Evolutionary conservation across 1,140 invertebrate genomes (phyloP), one percentile per base, ranked within the genome.

Genomic region (Lutraria rhynchaena): DNA sequence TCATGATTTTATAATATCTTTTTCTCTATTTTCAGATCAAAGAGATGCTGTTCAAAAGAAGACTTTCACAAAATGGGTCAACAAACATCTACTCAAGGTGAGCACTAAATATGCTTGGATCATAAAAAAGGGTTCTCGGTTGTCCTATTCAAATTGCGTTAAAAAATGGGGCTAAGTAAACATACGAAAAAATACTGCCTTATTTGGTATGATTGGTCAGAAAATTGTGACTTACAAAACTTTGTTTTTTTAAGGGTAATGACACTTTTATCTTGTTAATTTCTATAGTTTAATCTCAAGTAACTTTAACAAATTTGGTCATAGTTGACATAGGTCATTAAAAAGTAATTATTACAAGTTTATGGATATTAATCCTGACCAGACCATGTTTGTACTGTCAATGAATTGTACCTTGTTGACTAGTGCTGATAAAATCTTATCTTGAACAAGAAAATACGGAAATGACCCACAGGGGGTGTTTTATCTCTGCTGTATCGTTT

Each of bases 51-150:
- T 99, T 91, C 99, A 99, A 94, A 99, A 99, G 95, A 99, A 99
- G 94, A 99, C 99, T 86, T 99, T 99, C 94, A 99, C 98, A 88
- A 99, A 99, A 96, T 99, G 99, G 99, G 98, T 99, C 94, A 99
- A 99, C 95, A 99, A 99, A 95, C 98, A 99, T 94, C 95, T 99
- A 89, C 97, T 97, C 94, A 99, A 99, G 97, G 99, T 99, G 95
- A 95, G 94, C 87, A 82, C 63, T 63, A 33, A 15, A 61, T 61
- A 61, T 33, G 27, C n/a, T 22, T 60, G 11, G 19, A 46, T 46
- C 19, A 46, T 11, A 46, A 11, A 46, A 46, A 19, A 46, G 19
- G 44, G 19, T 11, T 11, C 44, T 46, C 9, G 44, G 44, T 9
- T 9, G 9, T 19, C 19, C 9, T 19, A 11, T 9, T 11, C 9